These are phyloP conservation scores for Gryon sp. DNA, from an alignment of 1,140 invertebrate species.

Conservation along the genomic window DNA sequence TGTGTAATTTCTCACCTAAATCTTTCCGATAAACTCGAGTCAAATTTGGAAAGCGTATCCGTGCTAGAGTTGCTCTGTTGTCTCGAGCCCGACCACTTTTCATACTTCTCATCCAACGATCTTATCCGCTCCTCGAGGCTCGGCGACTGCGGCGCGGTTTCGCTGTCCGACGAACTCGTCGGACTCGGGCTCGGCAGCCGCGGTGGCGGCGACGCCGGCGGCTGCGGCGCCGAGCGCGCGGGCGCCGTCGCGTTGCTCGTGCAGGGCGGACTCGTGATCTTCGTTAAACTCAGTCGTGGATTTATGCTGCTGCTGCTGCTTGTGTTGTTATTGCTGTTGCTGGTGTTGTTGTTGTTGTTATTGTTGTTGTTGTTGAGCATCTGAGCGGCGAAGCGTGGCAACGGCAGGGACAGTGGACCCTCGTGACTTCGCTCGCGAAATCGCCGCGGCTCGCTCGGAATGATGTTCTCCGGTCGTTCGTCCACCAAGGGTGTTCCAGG, in stretches of 20 bases:
- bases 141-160: constrained; percentile 81
- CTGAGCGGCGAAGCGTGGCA: constrained; percentile 91
- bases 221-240: constrained; percentile 77
- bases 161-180: constrained; percentile 81
- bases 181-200: constrained; percentile 82
- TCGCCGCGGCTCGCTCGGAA: constrained; percentile 86
- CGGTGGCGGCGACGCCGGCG: constrained; percentile 82
- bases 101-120: constrained; percentile 94
- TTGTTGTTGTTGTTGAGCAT: constrained; percentile 78
- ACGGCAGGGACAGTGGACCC: constrained; percentile 87
- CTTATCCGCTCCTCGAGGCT: constrained; percentile 93
- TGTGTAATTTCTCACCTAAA: too few species aligned
- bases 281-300: constrained; percentile 63
- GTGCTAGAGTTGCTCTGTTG: constrained; percentile 81
- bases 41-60: constrained; percentile 81
- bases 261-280: constrained; percentile 72
- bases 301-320: constrained; percentile 59
- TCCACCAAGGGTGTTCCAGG: constrained; percentile 91
- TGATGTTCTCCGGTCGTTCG: constrained; percentile 87
- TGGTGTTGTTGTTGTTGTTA: constrained; percentile 53
- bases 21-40: constrained; percentile 79
- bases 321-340: constrained; percentile 67
- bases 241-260: constrained; percentile 66
- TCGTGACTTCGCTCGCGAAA: constrained; percentile 83
- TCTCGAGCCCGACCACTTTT: constrained; percentile 90